Base-by-base conservation (phyloP, 2,888 invertebrate genomes). In the Aleiodes alternator region DNA sequence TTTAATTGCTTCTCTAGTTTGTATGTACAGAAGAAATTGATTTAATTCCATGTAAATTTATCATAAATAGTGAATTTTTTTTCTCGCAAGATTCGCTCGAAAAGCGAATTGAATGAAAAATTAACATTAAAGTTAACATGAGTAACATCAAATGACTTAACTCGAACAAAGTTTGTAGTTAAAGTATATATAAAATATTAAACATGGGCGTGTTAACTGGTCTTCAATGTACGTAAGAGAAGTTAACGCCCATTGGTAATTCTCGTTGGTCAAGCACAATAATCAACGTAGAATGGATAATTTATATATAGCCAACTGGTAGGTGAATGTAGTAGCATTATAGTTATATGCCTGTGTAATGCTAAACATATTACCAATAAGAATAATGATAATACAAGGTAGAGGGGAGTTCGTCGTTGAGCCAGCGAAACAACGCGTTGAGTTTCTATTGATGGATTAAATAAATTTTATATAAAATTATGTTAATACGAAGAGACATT, bases 211-310 rank as follows among this genome's bases (percentile, higher is more conserved):
- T 34, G 34, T 85, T 81, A 82, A 85, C 86, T 81, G 75, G 81
- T 81, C 78, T 79, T 79, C 77, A 76, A 75, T 61, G 61, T 29
- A 61, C 14, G n/a, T 38, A 14, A 34, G 61, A 61, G 72, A 61
- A 82, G 80, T 83, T 84, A 85, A 85, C 86, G 85, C 86, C 86
- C 85, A 86, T 86, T 83, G 80, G 77, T 82, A 79, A 78, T 80
- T 78, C 85, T 80, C 84, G 84, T 85, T 82, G 83, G 82, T 77
- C 81, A 31, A 61, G 82, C 72, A 75, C 73, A 80, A 82, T 78
- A 79, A 83, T 81, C 80, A 77, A 73, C 73, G 70, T 75, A 71
- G 80, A 79, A 83, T 83, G 82, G 61, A 86, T 86, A 85, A 85
- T 85, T 85, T 84, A 84, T 83, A 83, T 78, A 76, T 69, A 66